phyloP scores from a whole-genome alignment of 2,113 vertebrate species.

The Neolamprologus tretocephalus region DNA sequence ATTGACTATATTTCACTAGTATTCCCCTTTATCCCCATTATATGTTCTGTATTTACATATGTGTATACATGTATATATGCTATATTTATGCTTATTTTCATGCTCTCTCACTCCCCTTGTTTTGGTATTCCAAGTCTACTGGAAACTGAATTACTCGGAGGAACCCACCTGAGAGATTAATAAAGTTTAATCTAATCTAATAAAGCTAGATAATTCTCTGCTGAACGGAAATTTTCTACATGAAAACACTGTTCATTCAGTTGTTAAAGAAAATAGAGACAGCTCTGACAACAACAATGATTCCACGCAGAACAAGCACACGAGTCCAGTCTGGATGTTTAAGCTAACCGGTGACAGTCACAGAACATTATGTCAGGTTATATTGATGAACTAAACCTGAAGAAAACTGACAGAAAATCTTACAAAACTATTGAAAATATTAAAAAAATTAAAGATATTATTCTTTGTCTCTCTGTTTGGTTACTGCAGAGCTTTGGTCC shows the following conservation, averaged over 20 bases:
- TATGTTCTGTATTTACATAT: background rate
- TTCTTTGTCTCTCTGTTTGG: background rate
- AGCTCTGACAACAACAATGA: background rate
- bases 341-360: rapidly evolving
- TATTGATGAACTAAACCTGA: rapidly evolving
- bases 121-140: background rate
- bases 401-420: background rate
- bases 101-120: background rate
- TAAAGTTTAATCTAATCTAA: background rate
- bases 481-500: background rate
- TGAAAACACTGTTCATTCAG: rapidly evolving
- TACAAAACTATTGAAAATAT: background rate
- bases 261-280: background rate
- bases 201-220: background rate
- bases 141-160: background rate
- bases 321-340: background rate
- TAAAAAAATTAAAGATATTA: rapidly evolving
- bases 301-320: rapidly evolving
- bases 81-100: background rate
- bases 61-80: background rate
- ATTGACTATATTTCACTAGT: background rate
- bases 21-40: background rate
- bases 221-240: rapidly evolving
- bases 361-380: background rate
- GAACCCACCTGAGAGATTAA: rapidly evolving